Conservation (phyloP, 2,113 vertebrate genomes). For the Campylomormyrus tamandua region DNA sequence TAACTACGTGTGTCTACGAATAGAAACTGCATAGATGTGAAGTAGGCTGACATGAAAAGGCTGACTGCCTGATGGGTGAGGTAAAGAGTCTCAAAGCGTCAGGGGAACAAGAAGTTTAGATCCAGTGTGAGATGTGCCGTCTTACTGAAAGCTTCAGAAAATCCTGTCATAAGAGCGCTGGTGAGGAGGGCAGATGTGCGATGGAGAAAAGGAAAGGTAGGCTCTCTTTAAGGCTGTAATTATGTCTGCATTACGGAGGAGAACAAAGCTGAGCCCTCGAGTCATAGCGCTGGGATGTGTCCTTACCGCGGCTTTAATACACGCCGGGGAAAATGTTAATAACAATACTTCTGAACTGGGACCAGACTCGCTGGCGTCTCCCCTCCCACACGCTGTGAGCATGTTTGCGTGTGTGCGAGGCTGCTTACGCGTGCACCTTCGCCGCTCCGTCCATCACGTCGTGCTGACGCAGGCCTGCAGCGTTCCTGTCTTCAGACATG, state of each 20-base stretch:
- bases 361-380: constrained; percentile 65
- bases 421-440: not conserved
- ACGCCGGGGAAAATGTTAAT: constrained; percentile 51
- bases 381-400: constrained; percentile 32
- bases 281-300: constrained; percentile 60
- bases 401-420: not conserved
- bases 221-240: constrained; percentile 61
- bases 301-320: constrained; percentile 48
- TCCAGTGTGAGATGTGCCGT: not conserved
- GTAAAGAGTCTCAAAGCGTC: not conserved
- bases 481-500: not conserved
- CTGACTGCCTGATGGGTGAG: not conserved
- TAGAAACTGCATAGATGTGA: not conserved
- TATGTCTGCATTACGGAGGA: constrained; percentile 53
- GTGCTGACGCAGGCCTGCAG: not conserved
- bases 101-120: not conserved
- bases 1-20: not conserved
- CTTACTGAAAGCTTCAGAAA: constrained; percentile 15
- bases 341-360: constrained; percentile 51
- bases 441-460: not conserved
- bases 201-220: constrained; percentile 47
- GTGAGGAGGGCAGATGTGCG: constrained; percentile 30
- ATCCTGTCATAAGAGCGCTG: constrained; percentile 35
- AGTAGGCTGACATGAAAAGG: not conserved
- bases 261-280: constrained; percentile 66